These are phyloP conservation scores for Lithosia quadra DNA, from an alignment of 2,888 invertebrate species.

Conservation along the genomic window DNA sequence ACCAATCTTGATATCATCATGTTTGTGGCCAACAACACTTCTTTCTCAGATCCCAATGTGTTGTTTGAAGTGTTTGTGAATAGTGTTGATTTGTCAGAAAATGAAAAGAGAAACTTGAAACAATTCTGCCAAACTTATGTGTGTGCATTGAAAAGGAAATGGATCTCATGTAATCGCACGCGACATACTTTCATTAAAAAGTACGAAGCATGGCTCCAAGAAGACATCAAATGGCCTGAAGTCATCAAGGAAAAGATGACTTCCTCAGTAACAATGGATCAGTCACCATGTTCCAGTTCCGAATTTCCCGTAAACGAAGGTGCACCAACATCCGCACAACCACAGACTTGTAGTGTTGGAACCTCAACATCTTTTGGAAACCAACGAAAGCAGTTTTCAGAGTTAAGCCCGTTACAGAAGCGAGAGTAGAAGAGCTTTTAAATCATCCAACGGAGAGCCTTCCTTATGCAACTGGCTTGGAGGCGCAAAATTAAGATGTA, in stretches of 20 bases:
- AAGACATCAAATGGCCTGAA: too few relatives aligned
- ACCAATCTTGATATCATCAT: too few relatives aligned
- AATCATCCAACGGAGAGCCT: conserved; percentile 17
- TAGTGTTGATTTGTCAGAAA: too few relatives aligned
- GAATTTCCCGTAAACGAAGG: conserved; percentile 19
- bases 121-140: conserved; percentile 17
- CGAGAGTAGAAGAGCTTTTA: conserved; percentile 21
- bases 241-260: conserved; percentile 18
- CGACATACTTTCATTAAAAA: conserved; percentile 15
- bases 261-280: conserved; percentile 14
- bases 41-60: background rate
- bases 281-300: conserved; percentile 22
- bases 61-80: conserved; percentile 17
- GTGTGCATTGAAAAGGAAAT: conserved; percentile 15
- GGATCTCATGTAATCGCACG: too few relatives aligned
- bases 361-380: background rate
- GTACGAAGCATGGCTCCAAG: conserved; percentile 27
- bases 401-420: conserved; percentile 23
- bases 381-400: conserved; percentile 16
- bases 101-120: too few relatives aligned
- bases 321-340: conserved; percentile 15
- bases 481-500: conserved; percentile 18
- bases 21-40: conserved; percentile 2
- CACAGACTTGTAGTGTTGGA: conserved; percentile 16
- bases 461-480: conserved; percentile 11